Conservation (phyloP, 2,113 vertebrate species). For the Hippopotamus amphibius region DNA sequence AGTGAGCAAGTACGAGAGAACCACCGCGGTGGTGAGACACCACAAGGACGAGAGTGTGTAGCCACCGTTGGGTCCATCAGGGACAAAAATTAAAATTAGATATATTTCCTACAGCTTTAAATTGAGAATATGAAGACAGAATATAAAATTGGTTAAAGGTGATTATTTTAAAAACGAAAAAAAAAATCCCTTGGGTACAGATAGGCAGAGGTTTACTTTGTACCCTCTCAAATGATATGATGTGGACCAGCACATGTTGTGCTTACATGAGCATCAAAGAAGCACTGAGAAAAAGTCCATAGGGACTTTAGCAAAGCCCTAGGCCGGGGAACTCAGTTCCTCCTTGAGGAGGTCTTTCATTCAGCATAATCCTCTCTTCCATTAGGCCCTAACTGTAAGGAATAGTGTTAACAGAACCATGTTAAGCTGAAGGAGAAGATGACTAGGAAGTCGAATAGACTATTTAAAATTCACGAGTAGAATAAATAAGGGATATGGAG, state of each 20-base stretch:
- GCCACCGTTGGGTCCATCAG: background rate
- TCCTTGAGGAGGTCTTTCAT: background rate
- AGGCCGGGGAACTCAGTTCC: background rate
- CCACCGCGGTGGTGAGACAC: background rate
- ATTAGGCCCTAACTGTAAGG: background rate
- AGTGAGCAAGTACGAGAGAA: background rate
- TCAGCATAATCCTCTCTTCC: background rate
- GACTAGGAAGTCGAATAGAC: background rate
- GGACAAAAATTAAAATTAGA: background rate
- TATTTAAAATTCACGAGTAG: background rate
- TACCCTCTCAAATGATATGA: background rate
- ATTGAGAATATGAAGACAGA: background rate
- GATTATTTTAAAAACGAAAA: background rate
- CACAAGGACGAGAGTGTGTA: background rate
- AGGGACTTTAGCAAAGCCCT: background rate
- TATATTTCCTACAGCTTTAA: background rate
- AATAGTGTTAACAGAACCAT: background rate
- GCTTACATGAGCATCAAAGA: background rate
- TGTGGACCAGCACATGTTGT: background rate
- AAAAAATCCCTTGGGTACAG: background rate
- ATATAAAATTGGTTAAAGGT: background rate
- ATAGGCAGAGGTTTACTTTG: background rate
- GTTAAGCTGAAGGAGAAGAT: background rate
- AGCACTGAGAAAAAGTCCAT: background rate
- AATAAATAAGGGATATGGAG: background rate